Base-by-base conservation (phyloP, 2,113 vertebrate genomes). In the Dasyornis broadbenti region DNA sequence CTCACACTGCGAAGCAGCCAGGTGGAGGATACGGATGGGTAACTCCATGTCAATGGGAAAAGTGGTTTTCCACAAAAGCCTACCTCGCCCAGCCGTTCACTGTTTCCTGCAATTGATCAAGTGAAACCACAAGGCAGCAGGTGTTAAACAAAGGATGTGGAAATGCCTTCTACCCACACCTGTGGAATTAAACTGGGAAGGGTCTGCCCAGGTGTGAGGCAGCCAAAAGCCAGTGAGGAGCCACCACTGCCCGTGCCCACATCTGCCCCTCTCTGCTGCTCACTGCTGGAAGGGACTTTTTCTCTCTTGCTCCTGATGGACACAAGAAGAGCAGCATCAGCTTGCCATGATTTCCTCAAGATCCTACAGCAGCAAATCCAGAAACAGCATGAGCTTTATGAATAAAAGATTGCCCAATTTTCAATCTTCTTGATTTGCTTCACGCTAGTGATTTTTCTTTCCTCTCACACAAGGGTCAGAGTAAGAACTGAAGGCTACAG, bases 241-340 rank as follows among this genome's bases (percentile, higher is more conserved):
- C 21, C 59, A 89, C 13, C 22, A 3, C 10, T 19, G 39, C 70
- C 60, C 0, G 0, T 37, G 30, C 15, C 35, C 49, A 39, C 35
- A 26, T 10, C 35, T 37, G 15, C 42, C 19, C 21, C 28, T 35
- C 68, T 39, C 86, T 65, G 26, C 12, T 24, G 23, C 11, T 37
- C 26, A 6, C 13, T 20, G 27, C 9, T 21, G 5, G 2, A 39
- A 33, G 31, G 3, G 49, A 42, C n/a, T 63, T 65, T 73, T 78
- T 31, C 17, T 76, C 24, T 44, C 44, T 40, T 26, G 13, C 18
- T 72, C 70, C 13, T 23, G 23, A 54, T 59, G 39, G 57, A 15
- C 8, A 68, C 17, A 80, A 52, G n/a, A 22, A 57, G 7, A 68
- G 40, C n/a, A 31, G 37, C 2, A n/a, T 22, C 49, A 53, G 24